Evolutionary conservation across 2,113 vertebrate species (phyloP), one percentile per base, ranked within the genome.

Genomic region (Pteruthius melanotis): DNA sequence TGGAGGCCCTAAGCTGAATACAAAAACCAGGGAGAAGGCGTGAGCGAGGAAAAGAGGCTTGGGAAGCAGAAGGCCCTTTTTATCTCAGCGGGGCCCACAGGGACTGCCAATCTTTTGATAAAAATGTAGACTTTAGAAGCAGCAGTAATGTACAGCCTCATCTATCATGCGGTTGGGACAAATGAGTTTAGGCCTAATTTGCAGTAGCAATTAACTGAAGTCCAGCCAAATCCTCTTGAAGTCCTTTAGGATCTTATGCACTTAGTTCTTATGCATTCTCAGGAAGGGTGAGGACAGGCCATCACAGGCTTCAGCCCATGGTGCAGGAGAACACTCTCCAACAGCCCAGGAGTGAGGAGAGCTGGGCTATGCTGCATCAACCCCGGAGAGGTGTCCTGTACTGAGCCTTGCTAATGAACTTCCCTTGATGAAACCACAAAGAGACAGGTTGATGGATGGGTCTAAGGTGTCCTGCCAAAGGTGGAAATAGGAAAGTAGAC

Each of bases 1-100:
- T 87, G 65, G 80, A 95, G 54, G 85, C 75, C 94, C 50, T 87
- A 93, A 39, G 39, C 63, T 93, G 95, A 98, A 96, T 97, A 96
- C 82, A 91, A 96, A 97, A 96, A 91, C 13, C 64, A 27, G 54
- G 86, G 61, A 85, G 90, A 71, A 77, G 47, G 39, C 9, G 10
- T 31, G 7, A 95, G 79, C 11, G 3, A 66, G 92, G 77, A 92
- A 70, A 13, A n/a, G 88, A 74, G 13, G 54, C 40, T 92, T 70
- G 76, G 83, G 82, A 93, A 90, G 71, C 65, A 94, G 82, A 79
- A 91, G 45, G 33, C 59, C 70, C n/a, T 91, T 92, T 95, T 95
- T 87, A 96, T 93, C 91, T 95, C 45, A 37, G 74, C 1, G 0
- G 31, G 66, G 28, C 30, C 90, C 21, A 18, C 27, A 39, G 93